phyloP scores from a whole-genome alignment of 2,888 invertebrate genomes.

The Sipunculus nudus region DNA sequence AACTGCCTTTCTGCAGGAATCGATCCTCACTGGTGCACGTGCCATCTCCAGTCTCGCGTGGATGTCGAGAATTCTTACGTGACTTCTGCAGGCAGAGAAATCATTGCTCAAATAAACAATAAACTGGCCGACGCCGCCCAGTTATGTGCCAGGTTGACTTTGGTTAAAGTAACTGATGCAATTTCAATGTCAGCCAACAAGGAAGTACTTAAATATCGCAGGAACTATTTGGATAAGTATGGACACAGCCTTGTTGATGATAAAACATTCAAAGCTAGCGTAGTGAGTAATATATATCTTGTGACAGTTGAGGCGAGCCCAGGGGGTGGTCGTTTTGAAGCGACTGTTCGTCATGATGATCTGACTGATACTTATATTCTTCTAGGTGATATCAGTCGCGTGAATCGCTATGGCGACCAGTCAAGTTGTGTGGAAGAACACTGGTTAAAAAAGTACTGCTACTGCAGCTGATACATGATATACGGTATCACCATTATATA shows the following conservation, averaged over 20 bases:
- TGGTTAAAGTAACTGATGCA: constrained; percentile 75
- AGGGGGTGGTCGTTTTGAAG: constrained; percentile 81
- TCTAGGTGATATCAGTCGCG: constrained; percentile 73
- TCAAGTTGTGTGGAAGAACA: constrained; percentile 61
- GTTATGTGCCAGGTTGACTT: constrained; percentile 68
- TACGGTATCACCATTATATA: no score
- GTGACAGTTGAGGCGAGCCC: constrained; percentile 75
- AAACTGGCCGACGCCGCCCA: constrained; percentile 67
- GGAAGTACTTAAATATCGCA: constrained; percentile 39
- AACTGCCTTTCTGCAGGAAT: constrained; percentile 83
- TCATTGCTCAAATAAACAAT: constrained; percentile 76
- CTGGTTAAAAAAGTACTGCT: constrained; percentile 62
- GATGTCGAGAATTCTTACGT: constrained; percentile 71
- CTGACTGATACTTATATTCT: no score
- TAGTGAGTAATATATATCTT: constrained; percentile 70
- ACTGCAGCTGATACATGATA: constrained; percentile 54
- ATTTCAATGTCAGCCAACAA: constrained; percentile 67
- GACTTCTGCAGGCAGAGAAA: constrained; percentile 70
- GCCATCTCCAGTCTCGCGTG: constrained; percentile 76
- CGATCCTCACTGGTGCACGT: constrained; percentile 88
- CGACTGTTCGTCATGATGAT: constrained; percentile 80
- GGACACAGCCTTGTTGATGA: constrained; percentile 42
- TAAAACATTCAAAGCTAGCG: constrained; percentile 31
- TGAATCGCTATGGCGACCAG: constrained; percentile 66
- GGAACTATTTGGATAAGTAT: constrained; percentile 62